Conservation (phyloP, 2,888 invertebrate species). For the Spilosoma lubricipeda region DNA sequence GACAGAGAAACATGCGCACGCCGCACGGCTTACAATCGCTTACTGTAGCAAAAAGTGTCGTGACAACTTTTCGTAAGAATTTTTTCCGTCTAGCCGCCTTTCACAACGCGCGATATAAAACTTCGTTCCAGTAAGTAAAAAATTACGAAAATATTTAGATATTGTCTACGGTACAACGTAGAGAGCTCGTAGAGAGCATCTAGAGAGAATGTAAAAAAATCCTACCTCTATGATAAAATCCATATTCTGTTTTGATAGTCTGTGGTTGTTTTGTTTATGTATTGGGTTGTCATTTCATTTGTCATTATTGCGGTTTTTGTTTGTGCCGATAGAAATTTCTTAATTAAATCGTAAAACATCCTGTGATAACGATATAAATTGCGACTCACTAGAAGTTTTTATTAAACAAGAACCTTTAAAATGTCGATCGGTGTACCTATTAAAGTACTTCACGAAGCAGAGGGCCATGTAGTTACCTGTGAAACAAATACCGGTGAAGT, state of each 20-base stretch:
- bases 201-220: no score
- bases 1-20: no score
- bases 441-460: conserved; percentile 99
- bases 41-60: no score
- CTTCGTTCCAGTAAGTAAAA: no score
- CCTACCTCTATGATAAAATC: no score
- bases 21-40: no score
- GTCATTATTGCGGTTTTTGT: background rate
- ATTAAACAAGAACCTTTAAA: conserved; percentile 41
- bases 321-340: conserved; percentile 13
- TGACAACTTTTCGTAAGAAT: no score
- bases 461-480: conserved; percentile 99
- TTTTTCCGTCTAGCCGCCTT: no score
- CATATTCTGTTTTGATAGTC: conserved; percentile 8
- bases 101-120: no score
- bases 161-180: background rate
- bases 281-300: conserved; percentile 16
- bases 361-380: conserved; percentile 23
- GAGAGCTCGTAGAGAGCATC: no score
- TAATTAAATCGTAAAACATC: conserved; percentile 65
- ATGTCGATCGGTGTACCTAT: conserved; percentile 99
- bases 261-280: conserved; percentile 32
- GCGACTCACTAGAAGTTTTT: conserved; percentile 26
- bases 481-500: conserved; percentile 99
- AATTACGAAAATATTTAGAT: background rate